Evolutionary conservation across 2,888 invertebrate species (phyloP), one percentile per base, ranked within the genome.

Genomic region (Brenthis ino): DNA sequence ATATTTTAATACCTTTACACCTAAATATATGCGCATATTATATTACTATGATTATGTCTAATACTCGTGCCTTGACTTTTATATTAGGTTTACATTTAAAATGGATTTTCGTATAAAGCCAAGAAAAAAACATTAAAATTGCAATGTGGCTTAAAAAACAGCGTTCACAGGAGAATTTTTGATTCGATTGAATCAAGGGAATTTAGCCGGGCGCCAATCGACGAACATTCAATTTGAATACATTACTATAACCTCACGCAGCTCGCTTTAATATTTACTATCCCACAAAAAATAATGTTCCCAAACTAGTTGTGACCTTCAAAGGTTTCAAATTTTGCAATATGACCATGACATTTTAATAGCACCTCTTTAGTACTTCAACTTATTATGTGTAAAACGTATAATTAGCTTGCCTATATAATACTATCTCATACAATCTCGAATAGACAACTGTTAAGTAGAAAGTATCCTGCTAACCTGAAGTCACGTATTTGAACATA

Each of bases 321-420:
- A 69, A 65, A 73, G 73, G 72, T 75, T 72, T 73, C 66, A 69
- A 70, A 73, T 73, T 76, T 76, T 73, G 78, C 76, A 74, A 20
- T 33, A 37, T 74, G 81, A 66, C 80, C 82, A 55, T 82, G 82
- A 81, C 82, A 81, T 82, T 82, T 81, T 65, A 68, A 61, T 70
- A 70, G 63, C 70, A 55, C 72, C 68, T 72, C 73, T 71, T 67
- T 71, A 33, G 53, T 20, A 37, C 54, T 56, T 61, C 20, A n/a
- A 55, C 13, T 63, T 53, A 53, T 63, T 37, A 60, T 48, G n/a
- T 50, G 1, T 11, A 6, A 51, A 51, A 51, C n/a, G 8, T 5
- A 51, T n/a, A 51, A n/a, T 51, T 51, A 14, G 51, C 8, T 51
- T 51, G 37, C 11, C 8, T 43, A 11, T 43, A 43, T 37, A 37